phyloP scores from a whole-genome alignment of 2,797 vertebrate species.

The Cygnus olor region DNA sequence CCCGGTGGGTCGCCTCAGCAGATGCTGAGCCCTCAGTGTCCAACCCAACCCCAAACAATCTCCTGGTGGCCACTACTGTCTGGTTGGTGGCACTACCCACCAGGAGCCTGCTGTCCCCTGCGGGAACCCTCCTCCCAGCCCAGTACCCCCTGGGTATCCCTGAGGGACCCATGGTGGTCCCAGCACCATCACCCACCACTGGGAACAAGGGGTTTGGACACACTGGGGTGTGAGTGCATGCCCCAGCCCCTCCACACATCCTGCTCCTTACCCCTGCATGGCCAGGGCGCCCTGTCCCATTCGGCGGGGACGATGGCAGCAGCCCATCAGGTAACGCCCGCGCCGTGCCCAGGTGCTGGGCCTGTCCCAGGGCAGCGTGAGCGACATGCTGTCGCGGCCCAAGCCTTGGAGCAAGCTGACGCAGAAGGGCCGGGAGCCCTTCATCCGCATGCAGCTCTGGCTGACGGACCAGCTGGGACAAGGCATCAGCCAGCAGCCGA shows the following conservation, averaged over 20 bases:
- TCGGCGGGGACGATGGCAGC: neutral
- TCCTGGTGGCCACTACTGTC: neutral
- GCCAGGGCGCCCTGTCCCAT: neutral
- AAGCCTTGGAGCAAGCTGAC: conserved; percentile 99
- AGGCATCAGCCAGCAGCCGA: conserved; percentile 82
- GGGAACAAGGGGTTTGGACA: neutral
- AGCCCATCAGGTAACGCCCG: neutral
- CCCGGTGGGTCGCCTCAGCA: neutral
- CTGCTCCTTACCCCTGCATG: neutral
- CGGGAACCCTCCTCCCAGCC: neutral
- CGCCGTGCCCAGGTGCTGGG: conserved; percentile 87
- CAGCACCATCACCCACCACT: neutral
- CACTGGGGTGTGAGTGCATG: neutral
- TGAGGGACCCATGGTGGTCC: neutral
- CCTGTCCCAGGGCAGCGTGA: conserved; percentile 97
- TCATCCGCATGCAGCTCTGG: conserved; percentile 99
- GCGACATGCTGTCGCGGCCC: conserved; percentile 97
- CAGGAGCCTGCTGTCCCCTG: neutral
- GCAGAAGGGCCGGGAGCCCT: conserved; percentile 97
- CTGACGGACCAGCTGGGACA: conserved; percentile 94
- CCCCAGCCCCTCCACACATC: neutral
- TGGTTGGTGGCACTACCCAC: neutral
- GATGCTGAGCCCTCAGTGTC: neutral
- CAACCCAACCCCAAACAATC: neutral
- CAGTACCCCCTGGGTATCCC: neutral